Conservation (phyloP, 64 coral and sea anemone genomes). For the Anthopleura sola region DNA sequence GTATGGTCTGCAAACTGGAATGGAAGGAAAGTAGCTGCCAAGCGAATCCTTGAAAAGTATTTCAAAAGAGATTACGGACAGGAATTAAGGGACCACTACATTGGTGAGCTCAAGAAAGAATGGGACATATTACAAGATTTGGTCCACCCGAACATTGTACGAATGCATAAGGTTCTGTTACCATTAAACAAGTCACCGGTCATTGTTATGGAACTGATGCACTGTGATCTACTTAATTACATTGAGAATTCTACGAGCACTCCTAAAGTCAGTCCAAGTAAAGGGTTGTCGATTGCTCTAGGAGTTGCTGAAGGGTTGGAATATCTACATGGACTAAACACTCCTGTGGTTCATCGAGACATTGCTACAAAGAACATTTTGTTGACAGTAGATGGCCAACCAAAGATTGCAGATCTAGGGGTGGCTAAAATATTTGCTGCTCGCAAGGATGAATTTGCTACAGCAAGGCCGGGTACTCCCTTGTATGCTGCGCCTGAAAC, state of each 20-base stretch:
- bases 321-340: slow-evolving; percentile 40
- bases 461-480: slow-evolving; percentile 9
- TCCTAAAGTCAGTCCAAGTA: slow-evolving; percentile 27
- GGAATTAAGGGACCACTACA: background rate
- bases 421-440: slow-evolving; percentile 36
- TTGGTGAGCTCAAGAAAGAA: slow-evolving; percentile 12
- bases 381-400: slow-evolving; percentile 22
- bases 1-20: no score
- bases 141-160: slow-evolving; percentile 46
- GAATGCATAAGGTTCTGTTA: no score
- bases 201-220: slow-evolving; percentile 58
- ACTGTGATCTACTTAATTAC: slow-evolving; percentile 33
- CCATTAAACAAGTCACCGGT: slow-evolving; percentile 16
- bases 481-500: slow-evolving; percentile 58
- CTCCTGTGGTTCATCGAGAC: slow-evolving; percentile 58
- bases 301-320: slow-evolving; percentile 55
- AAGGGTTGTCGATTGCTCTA: slow-evolving; percentile 42
- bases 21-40: no score
- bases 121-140: slow-evolving; percentile 30
- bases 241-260: background rate
- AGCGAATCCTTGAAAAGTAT: background rate
- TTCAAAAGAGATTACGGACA: slow-evolving; percentile 5
- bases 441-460: background rate
- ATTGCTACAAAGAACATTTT: slow-evolving; percentile 60
- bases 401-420: slow-evolving; percentile 72